These are phyloP conservation scores for Epirrhoe alternata DNA, from an alignment of 2,888 invertebrate genomes.

Conservation along the genomic window DNA sequence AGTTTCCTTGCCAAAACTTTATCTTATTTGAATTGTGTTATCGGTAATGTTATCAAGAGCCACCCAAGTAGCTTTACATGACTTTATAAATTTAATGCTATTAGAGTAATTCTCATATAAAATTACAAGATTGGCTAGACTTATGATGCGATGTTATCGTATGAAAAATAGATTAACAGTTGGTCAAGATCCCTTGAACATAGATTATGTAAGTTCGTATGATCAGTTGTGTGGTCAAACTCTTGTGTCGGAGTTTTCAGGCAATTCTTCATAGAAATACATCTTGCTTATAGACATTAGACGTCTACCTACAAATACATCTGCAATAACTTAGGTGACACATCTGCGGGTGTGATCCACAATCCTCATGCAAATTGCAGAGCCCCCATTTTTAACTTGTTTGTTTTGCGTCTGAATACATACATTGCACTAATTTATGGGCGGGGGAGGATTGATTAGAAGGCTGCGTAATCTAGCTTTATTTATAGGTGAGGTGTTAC, in stretches of 20 bases:
- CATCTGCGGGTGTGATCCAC: conserved; percentile 66
- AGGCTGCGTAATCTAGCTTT: conserved; percentile 43
- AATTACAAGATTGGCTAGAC: not conserved
- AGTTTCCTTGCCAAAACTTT: conserved; percentile 17
- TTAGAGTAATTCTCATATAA: not conserved
- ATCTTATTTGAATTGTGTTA: conserved; percentile 10
- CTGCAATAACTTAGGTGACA: conserved; percentile 47
- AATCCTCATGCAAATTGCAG: conserved; percentile 81
- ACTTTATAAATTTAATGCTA: not conserved
- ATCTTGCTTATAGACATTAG: too few species aligned
- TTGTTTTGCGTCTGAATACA: conserved; percentile 72
- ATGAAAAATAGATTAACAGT: too few species aligned
- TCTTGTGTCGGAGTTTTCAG: too few species aligned
- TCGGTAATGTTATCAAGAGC: conserved; percentile 11
- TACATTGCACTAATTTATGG: conserved; percentile 53
- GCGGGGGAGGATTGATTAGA: conserved; percentile 50
- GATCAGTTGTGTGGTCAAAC: too few species aligned
- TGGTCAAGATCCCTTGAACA: too few species aligned
- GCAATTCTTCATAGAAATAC: too few species aligned
- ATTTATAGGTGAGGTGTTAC: conserved; percentile 37
- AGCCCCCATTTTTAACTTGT: conserved; percentile 76
- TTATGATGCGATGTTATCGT: too few species aligned
- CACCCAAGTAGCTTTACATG: not conserved
- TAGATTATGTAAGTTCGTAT: too few species aligned
- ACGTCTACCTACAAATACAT: not conserved